Percentiles rank a stretch among this genome's conserved stretches.
These are phyloP conservation scores for Dipodomys stephensi DNA, from an alignment of 2,113 vertebrate genomes.

Conservation along the genomic window DNA sequence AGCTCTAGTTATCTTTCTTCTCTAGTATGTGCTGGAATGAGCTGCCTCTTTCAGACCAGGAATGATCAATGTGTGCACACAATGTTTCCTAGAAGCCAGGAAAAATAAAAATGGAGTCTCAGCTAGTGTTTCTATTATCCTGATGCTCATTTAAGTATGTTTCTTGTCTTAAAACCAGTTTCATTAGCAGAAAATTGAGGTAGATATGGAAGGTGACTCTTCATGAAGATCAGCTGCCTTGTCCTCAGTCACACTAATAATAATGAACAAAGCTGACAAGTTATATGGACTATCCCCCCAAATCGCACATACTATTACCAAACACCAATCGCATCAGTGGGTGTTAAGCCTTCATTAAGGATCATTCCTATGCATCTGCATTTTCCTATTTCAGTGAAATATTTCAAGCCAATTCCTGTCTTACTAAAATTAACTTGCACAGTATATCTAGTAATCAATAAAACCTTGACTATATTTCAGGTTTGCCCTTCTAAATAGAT, in stretches of 20 bases:
- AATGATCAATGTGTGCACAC: too few species aligned
- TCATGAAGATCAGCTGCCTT: neutral
- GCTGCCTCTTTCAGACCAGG: neutral
- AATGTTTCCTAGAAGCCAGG: neutral
- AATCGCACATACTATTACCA: too few species aligned
- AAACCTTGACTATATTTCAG: neutral
- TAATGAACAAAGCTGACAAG: neutral
- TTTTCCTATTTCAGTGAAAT: neutral
- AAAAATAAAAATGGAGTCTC: neutral
- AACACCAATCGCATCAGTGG: neutral
- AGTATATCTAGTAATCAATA: neutral
- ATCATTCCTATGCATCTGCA: neutral
- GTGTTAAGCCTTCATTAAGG: neutral
- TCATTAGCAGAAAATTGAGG: neutral
- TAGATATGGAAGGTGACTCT: neutral
- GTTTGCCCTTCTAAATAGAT: neutral
- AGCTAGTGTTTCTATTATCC: neutral
- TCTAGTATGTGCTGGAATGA: rapidly evolving
- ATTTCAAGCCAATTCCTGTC: neutral
- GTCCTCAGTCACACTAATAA: neutral
- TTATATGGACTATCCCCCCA: neutral
- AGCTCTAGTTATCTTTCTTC: neutral
- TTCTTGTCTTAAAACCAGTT: neutral
- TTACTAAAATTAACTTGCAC: neutral
- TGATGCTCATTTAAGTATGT: neutral